Percentiles rank a stretch among this genome's conserved stretches.
Evolutionary conservation across 2,888 invertebrate genomes (phyloP).

Genomic region (Papilio elwesi): DNA sequence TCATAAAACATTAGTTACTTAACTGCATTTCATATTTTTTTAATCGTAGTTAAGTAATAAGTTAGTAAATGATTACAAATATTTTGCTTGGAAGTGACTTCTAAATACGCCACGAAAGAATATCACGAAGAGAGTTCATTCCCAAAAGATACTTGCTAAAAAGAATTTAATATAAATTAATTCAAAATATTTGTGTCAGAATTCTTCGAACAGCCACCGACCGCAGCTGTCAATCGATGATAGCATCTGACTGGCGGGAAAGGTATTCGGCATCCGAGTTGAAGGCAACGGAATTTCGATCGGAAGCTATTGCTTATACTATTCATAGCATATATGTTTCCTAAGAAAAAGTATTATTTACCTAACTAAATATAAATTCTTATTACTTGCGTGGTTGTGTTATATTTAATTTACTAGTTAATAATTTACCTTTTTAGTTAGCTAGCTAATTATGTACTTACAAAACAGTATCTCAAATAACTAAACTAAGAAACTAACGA

Average conservation of each 20-base stretch:
- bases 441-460: too few species aligned
- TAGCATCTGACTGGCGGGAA: constrained; percentile 56
- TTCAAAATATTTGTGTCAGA: constrained; percentile 10
- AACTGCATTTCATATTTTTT: too few species aligned
- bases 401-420: too few species aligned
- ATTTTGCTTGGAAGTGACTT: too few species aligned
- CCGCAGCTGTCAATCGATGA: constrained; percentile 59
- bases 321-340: constrained; percentile 24
- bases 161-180: background rate
- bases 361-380: background rate
- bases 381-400: background rate
- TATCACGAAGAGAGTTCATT: constrained; percentile 40
- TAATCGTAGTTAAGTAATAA: too few species aligned
- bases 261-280: constrained; percentile 56
- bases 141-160: constrained; percentile 7
- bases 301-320: constrained; percentile 48
- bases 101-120: too few species aligned
- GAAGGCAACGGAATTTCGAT: constrained; percentile 41
- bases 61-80: too few species aligned
- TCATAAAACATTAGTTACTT: too few species aligned
- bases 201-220: constrained; percentile 4
- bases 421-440: too few species aligned
- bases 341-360: background rate
- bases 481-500: too few species aligned
- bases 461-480: too few species aligned